Evolutionary conservation across 2,113 vertebrate genomes (phyloP).

Genomic region (Gulo gulo): DNA sequence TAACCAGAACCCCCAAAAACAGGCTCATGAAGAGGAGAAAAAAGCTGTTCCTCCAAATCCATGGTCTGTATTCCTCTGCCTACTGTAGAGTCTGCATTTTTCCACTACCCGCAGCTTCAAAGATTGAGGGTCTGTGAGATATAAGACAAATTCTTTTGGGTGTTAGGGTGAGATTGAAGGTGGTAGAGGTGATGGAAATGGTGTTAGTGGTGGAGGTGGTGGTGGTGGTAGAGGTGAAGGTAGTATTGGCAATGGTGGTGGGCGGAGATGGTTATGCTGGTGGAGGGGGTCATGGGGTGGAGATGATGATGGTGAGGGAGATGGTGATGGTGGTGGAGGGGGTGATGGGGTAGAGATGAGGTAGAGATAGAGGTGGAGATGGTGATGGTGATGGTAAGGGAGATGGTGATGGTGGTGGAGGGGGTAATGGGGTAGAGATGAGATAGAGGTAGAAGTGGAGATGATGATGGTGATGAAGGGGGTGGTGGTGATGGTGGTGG

Average conservation of each 20-base stretch:
- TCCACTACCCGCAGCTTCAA: background rate
- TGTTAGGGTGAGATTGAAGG: background rate
- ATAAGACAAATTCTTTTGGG: background rate
- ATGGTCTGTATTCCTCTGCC: background rate
- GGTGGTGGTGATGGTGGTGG: too few relatives aligned
- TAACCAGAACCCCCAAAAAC: background rate
- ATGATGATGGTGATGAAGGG: too few relatives aligned
- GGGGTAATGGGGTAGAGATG: too few relatives aligned
- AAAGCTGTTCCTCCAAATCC: background rate
- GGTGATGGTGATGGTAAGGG: background rate
- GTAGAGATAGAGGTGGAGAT: too few relatives aligned
- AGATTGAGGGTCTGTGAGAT: background rate
- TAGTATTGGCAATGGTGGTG: background rate
- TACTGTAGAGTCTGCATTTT: background rate
- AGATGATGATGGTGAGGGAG: background rate
- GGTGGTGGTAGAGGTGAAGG: background rate
- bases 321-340: too few relatives aligned
- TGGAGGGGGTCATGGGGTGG: background rate
- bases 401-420: too few relatives aligned
- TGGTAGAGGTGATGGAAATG: background rate
- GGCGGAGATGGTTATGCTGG: too few relatives aligned
- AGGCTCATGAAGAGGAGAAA: background rate
- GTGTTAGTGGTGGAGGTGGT: too few relatives aligned
- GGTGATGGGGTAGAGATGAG: too few relatives aligned
- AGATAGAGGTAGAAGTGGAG: too few relatives aligned